Percentiles rank a stretch among this genome's conserved stretches.
Conservation (phyloP, 2,797 vertebrate genomes). For the Xyrichtys novacula region DNA sequence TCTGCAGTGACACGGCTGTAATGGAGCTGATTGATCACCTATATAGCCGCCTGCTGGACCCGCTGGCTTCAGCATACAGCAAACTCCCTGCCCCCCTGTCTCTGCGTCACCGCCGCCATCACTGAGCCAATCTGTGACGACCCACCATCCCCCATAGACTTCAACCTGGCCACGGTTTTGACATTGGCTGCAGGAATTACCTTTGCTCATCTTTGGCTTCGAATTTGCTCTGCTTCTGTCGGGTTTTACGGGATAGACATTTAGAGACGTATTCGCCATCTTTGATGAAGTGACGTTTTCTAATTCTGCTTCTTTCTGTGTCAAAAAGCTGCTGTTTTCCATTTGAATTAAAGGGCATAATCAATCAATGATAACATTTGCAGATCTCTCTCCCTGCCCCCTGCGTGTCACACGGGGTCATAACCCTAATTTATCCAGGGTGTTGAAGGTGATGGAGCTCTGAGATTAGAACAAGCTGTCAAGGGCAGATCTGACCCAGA, state of each 20-base stretch:
- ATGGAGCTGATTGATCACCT: slow-evolving; percentile 95
- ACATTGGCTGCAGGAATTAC: slow-evolving; percentile 76
- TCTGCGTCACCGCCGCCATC: slow-evolving; percentile 87
- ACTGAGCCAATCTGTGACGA: slow-evolving; percentile 74
- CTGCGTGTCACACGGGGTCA: slow-evolving; percentile 84
- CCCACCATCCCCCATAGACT: slow-evolving; percentile 82
- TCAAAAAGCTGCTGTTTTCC: slow-evolving; percentile 73
- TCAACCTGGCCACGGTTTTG: slow-evolving; percentile 86
- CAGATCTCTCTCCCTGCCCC: slow-evolving; percentile 76
- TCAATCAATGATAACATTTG: slow-evolving; percentile 91
- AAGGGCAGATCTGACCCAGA: slow-evolving; percentile 83
- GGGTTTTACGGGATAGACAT: slow-evolving; percentile 1
- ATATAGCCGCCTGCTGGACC: slow-evolving; percentile 79
- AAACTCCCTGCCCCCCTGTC: slow-evolving; percentile 76
- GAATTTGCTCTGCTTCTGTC: background rate
- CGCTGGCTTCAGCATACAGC: slow-evolving; percentile 85
- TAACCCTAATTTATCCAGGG: slow-evolving; percentile 89
- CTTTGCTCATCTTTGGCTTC: background rate
- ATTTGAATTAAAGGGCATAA: slow-evolving; percentile 84
- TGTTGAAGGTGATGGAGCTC: slow-evolving; percentile 86
- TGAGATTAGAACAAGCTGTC: slow-evolving; percentile 84
- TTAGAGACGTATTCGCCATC: background rate
- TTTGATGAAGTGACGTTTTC: slow-evolving; percentile 45
- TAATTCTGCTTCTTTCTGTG: slow-evolving; percentile 24
- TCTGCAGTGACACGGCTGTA: slow-evolving; percentile 87